These are phyloP conservation scores for Coregonus sp. DNA, from an alignment of 2,797 vertebrate species.

Conservation along the genomic window DNA sequence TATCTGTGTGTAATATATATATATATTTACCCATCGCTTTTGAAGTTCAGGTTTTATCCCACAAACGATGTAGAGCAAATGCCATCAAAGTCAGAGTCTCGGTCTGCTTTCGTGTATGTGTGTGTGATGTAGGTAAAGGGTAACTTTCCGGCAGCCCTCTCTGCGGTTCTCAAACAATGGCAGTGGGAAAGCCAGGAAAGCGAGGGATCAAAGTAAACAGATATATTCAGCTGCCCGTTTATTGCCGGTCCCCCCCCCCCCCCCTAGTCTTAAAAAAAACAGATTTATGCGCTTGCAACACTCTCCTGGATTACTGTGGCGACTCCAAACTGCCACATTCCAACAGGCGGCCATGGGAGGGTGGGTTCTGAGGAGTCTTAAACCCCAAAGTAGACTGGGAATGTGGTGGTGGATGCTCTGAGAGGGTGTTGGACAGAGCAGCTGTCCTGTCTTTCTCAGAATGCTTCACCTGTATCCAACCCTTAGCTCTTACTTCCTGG, in stretches of 20 bases:
- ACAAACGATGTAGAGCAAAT: neutral
- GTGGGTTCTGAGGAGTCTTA: constrained; percentile 31
- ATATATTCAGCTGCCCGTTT: constrained; percentile 43
- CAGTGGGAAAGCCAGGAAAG: neutral
- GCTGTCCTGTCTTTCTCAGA: constrained; percentile 48
- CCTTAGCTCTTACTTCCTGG: neutral
- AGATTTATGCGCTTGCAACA: constrained; percentile 23
- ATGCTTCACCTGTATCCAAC: constrained; percentile 42
- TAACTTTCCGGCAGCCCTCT: neutral
- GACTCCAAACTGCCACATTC: constrained; percentile 44
- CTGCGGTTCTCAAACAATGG: neutral
- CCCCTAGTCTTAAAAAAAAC: neutral
- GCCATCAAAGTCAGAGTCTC: neutral
- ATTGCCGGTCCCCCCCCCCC: constrained; percentile 21
- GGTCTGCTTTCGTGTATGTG: neutral
- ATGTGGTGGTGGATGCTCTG: constrained; percentile 32
- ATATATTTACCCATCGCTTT: neutral
- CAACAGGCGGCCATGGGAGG: constrained; percentile 30
- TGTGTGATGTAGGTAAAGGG: neutral
- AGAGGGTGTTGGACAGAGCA: constrained; percentile 38
- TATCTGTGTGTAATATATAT: neutral
- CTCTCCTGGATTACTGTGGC: constrained; percentile 36
- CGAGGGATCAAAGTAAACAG: constrained; percentile 35
- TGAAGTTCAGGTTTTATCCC: constrained; percentile 29
- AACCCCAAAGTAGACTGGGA: constrained; percentile 50